Conservation (phyloP, 92 coral and sea anemone species). For the Porites evermanni region DNA sequence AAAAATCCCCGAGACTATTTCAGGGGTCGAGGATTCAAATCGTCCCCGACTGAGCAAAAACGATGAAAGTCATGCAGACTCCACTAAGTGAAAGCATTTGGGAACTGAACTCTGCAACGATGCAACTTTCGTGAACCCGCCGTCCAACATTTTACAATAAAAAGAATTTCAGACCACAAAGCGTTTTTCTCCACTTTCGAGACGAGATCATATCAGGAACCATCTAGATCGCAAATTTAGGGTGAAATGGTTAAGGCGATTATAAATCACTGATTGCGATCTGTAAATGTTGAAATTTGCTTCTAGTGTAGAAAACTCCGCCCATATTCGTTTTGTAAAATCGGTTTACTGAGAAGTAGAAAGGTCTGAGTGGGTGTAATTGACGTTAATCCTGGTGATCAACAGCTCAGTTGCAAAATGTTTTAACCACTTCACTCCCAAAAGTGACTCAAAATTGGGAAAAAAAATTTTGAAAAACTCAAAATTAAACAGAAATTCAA, state of each 20-base stretch:
- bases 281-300: slow-evolving; percentile 4
- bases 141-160: background rate
- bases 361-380: slow-evolving; percentile 1
- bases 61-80: too few relatives aligned
- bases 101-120: too few relatives aligned
- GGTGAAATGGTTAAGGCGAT: slow-evolving; percentile 1
- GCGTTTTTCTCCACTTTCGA: background rate
- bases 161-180: background rate
- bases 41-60: too few relatives aligned
- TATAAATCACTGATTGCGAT: background rate
- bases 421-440: background rate
- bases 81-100: too few relatives aligned
- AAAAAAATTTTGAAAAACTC: background rate
- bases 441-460: background rate
- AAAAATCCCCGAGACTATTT: too few relatives aligned
- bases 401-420: background rate
- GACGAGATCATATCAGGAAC: background rate
- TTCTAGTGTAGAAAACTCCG: background rate
- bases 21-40: too few relatives aligned
- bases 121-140: background rate
- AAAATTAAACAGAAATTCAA: too few relatives aligned
- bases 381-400: slow-evolving; percentile 14
- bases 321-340: background rate
- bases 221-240: background rate
- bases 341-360: background rate